Base-by-base conservation (phyloP, 2,113 vertebrate species). In the Chitala chitala region DNA sequence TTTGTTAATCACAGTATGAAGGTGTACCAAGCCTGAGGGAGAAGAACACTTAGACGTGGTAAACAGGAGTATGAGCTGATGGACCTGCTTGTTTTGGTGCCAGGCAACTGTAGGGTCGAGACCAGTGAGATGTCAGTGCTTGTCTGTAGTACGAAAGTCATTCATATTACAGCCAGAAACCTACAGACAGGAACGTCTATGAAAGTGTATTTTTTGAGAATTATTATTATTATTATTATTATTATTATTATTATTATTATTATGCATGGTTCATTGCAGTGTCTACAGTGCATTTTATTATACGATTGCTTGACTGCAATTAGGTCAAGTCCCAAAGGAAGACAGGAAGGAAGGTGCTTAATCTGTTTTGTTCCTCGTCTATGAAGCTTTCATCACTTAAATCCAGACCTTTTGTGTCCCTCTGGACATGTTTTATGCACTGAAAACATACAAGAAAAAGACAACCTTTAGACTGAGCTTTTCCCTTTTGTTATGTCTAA, bases 271-370 rank as follows among this genome's bases (percentile, higher is more conserved):
- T 20, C 10, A 44, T 46, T 29, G 42, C 64, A 68, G 29, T 26
- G 38, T 36, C 40, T 38, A 46, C 29, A 46, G 38, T 46, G 64
- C 22, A 13, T 29, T 68, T 68, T 68, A 38, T 68, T 68, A 68
- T 48, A 46, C n/a, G 64, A 68, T 48, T 68, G 42, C 64, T 46
- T 44, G 64, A 42, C 64, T 68, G 64, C 64, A 68, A 68, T 68
- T 68, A 68, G 64, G 64, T 68, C 64, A 68, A 22, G 64, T 68
- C 64, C 46, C 64, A 68, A 17, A 68, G 29, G 64, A 46, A 38
- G 9, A 3, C 9, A 24, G 9, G 42, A 48, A 24, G 64, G 42
- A 68, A 48, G 64, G 40, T 68, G 44, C 40, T 48, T 68, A 68
- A 68, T 68, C 64, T 68, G 64, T 42, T 46, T 42, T 8, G 64